Base-by-base conservation (phyloP, 2,113 vertebrate species). In the Oophaga pumilio region DNA sequence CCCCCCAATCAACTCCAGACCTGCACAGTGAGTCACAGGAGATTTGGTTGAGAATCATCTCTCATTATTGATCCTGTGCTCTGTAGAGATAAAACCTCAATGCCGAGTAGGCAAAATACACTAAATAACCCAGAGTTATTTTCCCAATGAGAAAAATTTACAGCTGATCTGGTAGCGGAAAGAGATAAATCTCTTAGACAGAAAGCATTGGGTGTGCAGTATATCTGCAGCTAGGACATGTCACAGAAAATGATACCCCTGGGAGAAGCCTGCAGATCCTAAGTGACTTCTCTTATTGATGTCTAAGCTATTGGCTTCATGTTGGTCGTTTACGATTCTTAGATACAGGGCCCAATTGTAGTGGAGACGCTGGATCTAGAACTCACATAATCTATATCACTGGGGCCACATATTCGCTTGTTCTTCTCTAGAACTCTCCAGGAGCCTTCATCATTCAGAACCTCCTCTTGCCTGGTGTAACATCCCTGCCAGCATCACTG, bases 101-200 rank as follows among this genome's bases (percentile, higher is more conserved):
- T 68, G 76, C 85, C 8, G 85, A 53, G 59, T 79, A 50, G 49
- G 74, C 74, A 79, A 68, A 78, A 86, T 82, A 50, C 80, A 82
- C 43, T 66, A 66, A 66, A 82, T 82, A 82, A 28, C 50, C 24
- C n/a, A 28, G 26, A 28, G 14, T 56, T 60, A 22, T 84, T 76
- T n/a, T 73, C 71, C 17, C 83, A 85, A 69, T 8, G 12, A 84
- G 68, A 10, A 24, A 57, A 68, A 73, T 73, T 84, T 84, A 84
- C 82, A 84, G 82, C 82, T 49, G 82, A 73, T 56, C 8, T 4
- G 6, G n/a, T 56, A 66, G 50, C 26, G 12, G 82, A 28, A 43
- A 73, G 50, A 71, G 82, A 84, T 84, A 84, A 84, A 84, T 71
- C 66, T 84, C 52, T 56, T 14, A 0, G 33, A 71, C 50, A 49